Evolutionary conservation across 2,888 invertebrate genomes (phyloP), one percentile per base, ranked within the genome.

Genomic region (Habroteleia sp.): DNA sequence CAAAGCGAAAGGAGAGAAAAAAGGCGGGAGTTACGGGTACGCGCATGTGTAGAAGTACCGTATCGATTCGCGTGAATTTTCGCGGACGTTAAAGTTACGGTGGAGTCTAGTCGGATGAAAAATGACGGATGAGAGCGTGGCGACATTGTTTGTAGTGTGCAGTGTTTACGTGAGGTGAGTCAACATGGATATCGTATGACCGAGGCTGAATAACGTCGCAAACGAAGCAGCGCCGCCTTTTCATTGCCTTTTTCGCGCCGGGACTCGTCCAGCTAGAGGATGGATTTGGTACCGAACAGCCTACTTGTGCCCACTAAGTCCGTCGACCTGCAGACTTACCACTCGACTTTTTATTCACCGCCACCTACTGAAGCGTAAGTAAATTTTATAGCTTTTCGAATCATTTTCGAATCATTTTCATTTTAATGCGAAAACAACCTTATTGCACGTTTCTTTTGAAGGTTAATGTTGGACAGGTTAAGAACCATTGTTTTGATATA

Each of bases 321-420:
- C 56, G 82, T 85, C 78, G 87, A 88, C 79, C 83, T 87, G 48
- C 46, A 80, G 10, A 78, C 78, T 25, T 88, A 87, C 72, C 87
- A 88, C 63, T 87, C 88, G 29, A 86, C 86, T 1, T 86, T 88
- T 77, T 88, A 87, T 71, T 88, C 88, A 39, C 88, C 88, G 37
- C 88, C 88, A 74, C 85, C 87, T 7, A 88, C 88, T 20, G 88
- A 88, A 82, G 88, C 88, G 88, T 88, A 84, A 88, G 88, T 39
- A n/a, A n/a, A n/a, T n/a, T n/a, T n/a, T n/a, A n/a, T n/a, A n/a
- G n/a, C n/a, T n/a, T n/a, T n/a, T n/a, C n/a, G n/a, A n/a, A n/a
- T n/a, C n/a, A n/a, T n/a, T n/a, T n/a, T n/a, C n/a, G n/a, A n/a
- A n/a, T n/a, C n/a, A n/a, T n/a, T n/a, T n/a, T n/a, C n/a, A n/a